Evolutionary conservation across 2,888 invertebrate species (phyloP).

Genomic region (Drosophila seclusa): DNA sequence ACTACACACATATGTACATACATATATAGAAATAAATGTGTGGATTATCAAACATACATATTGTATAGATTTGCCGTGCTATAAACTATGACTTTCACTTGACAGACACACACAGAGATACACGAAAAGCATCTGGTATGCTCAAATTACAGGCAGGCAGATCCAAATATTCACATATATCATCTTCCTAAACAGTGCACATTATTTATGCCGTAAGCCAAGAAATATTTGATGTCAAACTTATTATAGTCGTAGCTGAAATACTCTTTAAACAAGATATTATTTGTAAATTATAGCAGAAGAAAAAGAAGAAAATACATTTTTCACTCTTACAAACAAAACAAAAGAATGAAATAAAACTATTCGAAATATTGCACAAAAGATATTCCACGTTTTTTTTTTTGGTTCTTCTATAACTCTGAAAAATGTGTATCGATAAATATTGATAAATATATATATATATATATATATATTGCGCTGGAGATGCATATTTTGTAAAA

Average conservation of each 20-base stretch:
- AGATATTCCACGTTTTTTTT: no score
- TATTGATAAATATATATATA: no score
- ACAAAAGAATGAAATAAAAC: no score
- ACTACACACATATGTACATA: conserved; percentile 14
- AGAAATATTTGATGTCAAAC: background rate
- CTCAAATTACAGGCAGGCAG: conserved; percentile 64
- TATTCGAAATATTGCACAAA: no score
- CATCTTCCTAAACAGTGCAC: conserved; percentile 57
- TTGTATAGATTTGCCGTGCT: conserved; percentile 5
- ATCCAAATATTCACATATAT: conserved; percentile 61
- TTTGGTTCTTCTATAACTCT: no score
- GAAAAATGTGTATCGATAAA: no score
- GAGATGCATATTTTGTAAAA: background rate
- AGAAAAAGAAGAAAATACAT: no score
- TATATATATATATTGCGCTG: no score
- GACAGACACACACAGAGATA: conserved; percentile 10
- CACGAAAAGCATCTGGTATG: conserved; percentile 25
- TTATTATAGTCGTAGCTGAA: background rate
- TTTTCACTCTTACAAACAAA: no score
- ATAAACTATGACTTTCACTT: conserved; percentile 58
- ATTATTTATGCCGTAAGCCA: conserved; percentile 47
- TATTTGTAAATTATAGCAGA: background rate
- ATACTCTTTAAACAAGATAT: conserved; percentile 29
- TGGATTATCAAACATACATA: conserved; percentile 31
- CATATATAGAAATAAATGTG: background rate